A percentile compares a stretch with the other conserved stretches of the same genome.
Evolutionary conservation across 1,140 invertebrate species (phyloP).

Genomic region (Drosophila lini): DNA sequence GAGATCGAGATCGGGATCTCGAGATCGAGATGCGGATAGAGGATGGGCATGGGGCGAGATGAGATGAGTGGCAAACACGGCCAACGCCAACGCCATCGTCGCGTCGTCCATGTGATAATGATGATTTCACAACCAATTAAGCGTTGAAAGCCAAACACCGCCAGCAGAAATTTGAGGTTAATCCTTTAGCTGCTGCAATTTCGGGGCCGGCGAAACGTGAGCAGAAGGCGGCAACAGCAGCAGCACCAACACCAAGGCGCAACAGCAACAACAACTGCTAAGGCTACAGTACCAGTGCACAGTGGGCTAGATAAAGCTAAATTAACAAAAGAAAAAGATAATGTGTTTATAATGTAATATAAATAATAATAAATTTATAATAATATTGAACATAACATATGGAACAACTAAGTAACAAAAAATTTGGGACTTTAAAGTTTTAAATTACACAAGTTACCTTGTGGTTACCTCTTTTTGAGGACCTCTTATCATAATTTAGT

Average conservation of each 20-base stretch:
- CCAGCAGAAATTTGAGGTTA: slow-evolving; percentile 81
- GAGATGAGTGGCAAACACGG: slow-evolving; percentile 36
- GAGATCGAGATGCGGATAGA: slow-evolving; percentile 1
- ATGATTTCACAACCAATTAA: slow-evolving; percentile 83
- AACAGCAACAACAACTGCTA: slow-evolving; percentile 24
- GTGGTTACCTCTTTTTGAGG: too few species aligned
- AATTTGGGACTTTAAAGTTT: too few species aligned
- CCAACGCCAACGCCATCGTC: slow-evolving; percentile 61
- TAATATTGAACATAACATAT: too few species aligned
- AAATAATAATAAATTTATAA: too few species aligned
- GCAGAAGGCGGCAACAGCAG: slow-evolving; percentile 69
- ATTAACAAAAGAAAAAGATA: too few species aligned
- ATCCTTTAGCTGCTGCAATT: slow-evolving; percentile 80
- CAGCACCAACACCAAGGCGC: slow-evolving; percentile 26
- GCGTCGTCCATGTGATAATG: slow-evolving; percentile 77
- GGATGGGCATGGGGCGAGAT: slow-evolving; percentile 7
- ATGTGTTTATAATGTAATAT: too few species aligned
- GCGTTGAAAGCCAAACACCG: slow-evolving; percentile 83
- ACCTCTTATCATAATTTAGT: too few species aligned
- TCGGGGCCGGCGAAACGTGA: slow-evolving; percentile 70
- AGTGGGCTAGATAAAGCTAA: background rate
- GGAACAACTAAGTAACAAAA: too few species aligned
- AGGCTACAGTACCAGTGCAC: slow-evolving; percentile 6
- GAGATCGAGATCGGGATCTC: slow-evolving; percentile 48
- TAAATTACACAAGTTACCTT: too few species aligned